phyloP scores from a whole-genome alignment of 1,140 invertebrate genomes.

The Brachionus koreanus region DNA sequence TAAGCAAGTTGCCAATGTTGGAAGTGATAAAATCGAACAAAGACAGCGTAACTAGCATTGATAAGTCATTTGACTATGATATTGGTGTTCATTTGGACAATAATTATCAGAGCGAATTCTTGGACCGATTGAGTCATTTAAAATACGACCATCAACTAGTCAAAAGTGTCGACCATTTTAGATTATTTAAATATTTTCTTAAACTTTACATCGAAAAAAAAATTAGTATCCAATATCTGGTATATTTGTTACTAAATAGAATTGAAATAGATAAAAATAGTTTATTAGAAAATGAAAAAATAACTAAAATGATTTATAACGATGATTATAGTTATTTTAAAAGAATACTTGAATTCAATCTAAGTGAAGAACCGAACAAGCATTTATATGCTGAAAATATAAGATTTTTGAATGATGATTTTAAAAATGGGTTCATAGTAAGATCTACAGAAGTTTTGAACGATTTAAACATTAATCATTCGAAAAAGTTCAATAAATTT shows the following conservation, averaged over 20 bases:
- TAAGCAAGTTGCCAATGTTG: slow-evolving; percentile 3
- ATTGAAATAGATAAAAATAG: neutral
- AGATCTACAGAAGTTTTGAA: slow-evolving; percentile 35
- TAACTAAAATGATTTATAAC: neutral
- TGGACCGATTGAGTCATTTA: neutral
- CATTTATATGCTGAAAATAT: neutral
- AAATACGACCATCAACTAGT: neutral
- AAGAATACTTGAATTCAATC: neutral
- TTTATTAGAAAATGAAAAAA: slow-evolving; percentile 5
- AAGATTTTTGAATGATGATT: slow-evolving; percentile 10
- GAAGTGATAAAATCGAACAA: slow-evolving; percentile 14
- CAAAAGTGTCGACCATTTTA: neutral
- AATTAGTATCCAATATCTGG: slow-evolving; percentile 30
- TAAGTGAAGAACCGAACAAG: neutral
- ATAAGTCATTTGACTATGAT: slow-evolving; percentile 11
- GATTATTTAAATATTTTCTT: slow-evolving; percentile 11
- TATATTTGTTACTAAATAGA: slow-evolving; percentile 20
- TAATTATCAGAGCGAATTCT: neutral
- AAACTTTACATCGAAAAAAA: neutral
- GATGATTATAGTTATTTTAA: slow-evolving; percentile 38
- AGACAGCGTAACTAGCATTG: slow-evolving; percentile 15
- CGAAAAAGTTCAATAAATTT: slow-evolving; percentile 23
- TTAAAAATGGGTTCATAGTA: slow-evolving; percentile 9
- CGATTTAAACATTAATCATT: slow-evolving; percentile 39
- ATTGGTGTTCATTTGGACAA: neutral